phyloP scores from a whole-genome alignment of 2,888 invertebrate species.

The Gastracanthus pulcherrimus region DNA sequence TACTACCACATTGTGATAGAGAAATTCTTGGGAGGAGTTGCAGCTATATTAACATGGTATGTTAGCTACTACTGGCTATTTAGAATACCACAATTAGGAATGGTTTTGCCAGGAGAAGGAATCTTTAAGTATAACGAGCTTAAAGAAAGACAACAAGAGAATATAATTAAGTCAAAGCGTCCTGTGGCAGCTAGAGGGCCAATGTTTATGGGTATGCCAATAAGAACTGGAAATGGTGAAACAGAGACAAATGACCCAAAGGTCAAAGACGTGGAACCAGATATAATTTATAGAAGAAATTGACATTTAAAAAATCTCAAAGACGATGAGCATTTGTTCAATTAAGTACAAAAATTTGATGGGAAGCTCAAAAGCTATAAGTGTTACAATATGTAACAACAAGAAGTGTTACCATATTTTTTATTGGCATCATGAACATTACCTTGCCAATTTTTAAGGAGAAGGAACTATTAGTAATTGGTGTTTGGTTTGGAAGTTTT shows the following conservation, averaged over 20 bases:
- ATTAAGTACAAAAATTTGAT: conserved; percentile 30
- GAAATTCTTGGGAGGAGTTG: conserved; percentile 92
- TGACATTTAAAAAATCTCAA: not conserved
- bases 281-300: conserved; percentile 37
- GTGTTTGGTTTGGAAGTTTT: conserved; percentile 29
- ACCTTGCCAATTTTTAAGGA: conserved; percentile 10
- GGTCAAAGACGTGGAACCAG: conserved; percentile 13
- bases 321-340: not conserved
- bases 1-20: conserved; percentile 98
- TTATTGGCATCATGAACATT: conserved; percentile 2
- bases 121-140: conserved; percentile 87
- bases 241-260: conserved; percentile 35
- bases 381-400: not conserved
- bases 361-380: not conserved
- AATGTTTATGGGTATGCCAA: conserved; percentile 89
- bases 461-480: conserved; percentile 4
- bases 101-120: conserved; percentile 88
- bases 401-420: too few relatives aligned
- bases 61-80: conserved; percentile 92
- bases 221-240: conserved; percentile 75
- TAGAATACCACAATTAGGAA: conserved; percentile 81
- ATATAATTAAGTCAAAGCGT: conserved; percentile 57
- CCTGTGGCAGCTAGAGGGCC: conserved; percentile 70
- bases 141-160: conserved; percentile 64
- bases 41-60: conserved; percentile 94